phyloP scores from a whole-genome alignment of 2,888 invertebrate genomes.

The Cepaea hortensis region DNA sequence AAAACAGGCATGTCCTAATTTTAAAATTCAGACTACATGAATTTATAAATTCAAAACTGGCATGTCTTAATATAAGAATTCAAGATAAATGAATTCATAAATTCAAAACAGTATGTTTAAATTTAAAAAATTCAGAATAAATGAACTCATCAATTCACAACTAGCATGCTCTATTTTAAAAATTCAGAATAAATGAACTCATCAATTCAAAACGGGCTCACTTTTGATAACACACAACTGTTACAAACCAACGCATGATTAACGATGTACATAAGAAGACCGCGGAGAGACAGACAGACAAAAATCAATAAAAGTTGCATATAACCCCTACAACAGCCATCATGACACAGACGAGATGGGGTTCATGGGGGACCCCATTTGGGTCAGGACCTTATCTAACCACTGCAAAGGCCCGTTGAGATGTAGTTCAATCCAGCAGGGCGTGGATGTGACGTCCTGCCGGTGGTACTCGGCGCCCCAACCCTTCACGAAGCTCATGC shows the following conservation, averaged over 20 bases:
- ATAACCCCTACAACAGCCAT: constrained; percentile 34
- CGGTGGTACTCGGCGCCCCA: constrained; percentile 99
- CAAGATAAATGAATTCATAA: too few species aligned
- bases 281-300: background rate
- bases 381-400: constrained; percentile 97
- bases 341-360: constrained; percentile 80
- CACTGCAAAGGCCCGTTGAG: constrained; percentile 98
- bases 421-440: constrained; percentile 99
- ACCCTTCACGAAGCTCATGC: constrained; percentile 99
- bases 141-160: too few species aligned
- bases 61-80: too few species aligned
- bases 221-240: background rate
- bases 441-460: constrained; percentile 98
- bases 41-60: too few species aligned
- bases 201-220: too few species aligned
- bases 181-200: too few species aligned
- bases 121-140: too few species aligned
- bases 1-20: too few species aligned
- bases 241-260: background rate
- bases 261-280: background rate
- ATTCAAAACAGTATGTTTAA: too few species aligned
- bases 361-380: constrained; percentile 98
- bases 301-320: background rate
- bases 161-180: too few species aligned
- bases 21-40: too few species aligned